phyloP scores from a whole-genome alignment of 2,113 vertebrate species.

The Rissa tridactyla region DNA sequence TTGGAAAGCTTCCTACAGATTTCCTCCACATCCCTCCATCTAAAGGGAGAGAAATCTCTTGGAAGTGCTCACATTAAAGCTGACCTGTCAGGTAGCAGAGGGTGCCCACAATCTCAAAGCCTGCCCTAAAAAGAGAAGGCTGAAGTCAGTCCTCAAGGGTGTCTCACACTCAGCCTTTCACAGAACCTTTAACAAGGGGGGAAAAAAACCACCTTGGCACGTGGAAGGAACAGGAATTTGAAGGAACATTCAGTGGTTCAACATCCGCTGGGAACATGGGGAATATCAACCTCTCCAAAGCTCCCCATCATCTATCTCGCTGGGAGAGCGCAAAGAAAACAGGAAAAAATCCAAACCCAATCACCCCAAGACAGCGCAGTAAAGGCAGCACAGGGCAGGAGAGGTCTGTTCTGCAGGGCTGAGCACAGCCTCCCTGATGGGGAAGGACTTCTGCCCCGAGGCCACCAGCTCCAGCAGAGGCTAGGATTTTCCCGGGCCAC shows the following conservation, averaged over 20 bases:
- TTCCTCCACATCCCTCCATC: not conserved
- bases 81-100: not conserved
- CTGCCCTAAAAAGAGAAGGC: not conserved
- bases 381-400: not conserved
- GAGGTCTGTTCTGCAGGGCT: not conserved
- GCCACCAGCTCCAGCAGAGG: not conserved
- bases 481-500: not conserved
- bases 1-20: not conserved
- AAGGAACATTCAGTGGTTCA: not conserved
- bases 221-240: not conserved
- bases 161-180: not conserved
- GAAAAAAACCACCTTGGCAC: not conserved
- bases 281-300: not conserved
- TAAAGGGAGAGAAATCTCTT: not conserved
- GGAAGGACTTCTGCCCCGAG: not conserved
- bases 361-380: not conserved
- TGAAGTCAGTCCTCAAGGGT: not conserved
- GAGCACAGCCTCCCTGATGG: not conserved
- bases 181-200: not conserved
- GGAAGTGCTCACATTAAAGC: not conserved
- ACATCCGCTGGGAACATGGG: not conserved
- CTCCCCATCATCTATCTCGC: not conserved
- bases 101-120: not conserved
- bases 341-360: too few species aligned
- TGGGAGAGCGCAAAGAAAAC: not conserved